Percentiles rank a stretch among this genome's conserved stretches.
phyloP scores from a whole-genome alignment of 2,797 vertebrate species.

The Hemitrygon akajei region DNA sequence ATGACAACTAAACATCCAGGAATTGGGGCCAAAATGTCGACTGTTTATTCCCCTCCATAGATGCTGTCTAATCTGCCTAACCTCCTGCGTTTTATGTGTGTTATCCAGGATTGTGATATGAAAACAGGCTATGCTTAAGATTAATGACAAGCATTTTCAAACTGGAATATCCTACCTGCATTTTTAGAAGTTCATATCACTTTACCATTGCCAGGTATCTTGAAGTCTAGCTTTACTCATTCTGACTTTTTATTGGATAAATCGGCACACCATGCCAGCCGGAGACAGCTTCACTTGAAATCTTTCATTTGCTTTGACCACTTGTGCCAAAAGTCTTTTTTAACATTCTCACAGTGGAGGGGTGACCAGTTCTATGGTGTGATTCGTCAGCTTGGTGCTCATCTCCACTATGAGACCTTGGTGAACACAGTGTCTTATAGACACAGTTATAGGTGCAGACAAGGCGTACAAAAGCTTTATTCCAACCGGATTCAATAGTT shows the following conservation, averaged over 20 bases:
- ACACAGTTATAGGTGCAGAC: too few relatives aligned
- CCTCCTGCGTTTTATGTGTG: too few relatives aligned
- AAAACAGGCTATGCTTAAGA: background rate
- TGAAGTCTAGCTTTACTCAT: background rate
- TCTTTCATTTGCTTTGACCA: background rate
- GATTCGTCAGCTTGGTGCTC: background rate
- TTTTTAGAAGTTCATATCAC: background rate
- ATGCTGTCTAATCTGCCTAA: too few relatives aligned
- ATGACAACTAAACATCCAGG: background rate
- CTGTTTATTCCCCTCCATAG: too few relatives aligned
- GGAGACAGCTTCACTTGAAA: background rate
- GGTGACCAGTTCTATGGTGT: background rate
- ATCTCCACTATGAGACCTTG: background rate
- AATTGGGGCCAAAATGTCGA: background rate
- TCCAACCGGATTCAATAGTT: background rate
- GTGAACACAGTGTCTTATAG: background rate
- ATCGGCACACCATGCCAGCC: background rate
- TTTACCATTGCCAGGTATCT: background rate
- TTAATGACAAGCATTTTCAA: background rate
- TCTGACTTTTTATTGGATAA: background rate
- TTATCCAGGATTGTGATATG: background rate
- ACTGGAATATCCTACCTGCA: background rate
- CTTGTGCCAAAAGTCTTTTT: background rate
- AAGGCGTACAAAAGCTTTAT: background rate
- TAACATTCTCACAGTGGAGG: background rate